Percentiles rank a stretch among this genome's conserved stretches.
Conservation (phyloP, 2,888 invertebrate species). For the Cantharis flavilabris region DNA sequence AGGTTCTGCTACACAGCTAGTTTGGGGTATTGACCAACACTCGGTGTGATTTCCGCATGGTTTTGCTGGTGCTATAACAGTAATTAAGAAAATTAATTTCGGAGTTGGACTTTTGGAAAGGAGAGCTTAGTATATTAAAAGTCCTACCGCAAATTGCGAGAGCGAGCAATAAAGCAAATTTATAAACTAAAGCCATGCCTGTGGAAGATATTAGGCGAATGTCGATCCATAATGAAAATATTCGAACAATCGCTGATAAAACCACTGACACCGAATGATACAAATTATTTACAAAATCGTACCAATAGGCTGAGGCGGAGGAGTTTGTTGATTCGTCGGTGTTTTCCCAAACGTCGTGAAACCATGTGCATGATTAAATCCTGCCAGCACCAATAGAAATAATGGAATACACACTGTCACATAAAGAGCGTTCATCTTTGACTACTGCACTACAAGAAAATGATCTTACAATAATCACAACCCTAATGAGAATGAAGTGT, state of each 20-base stretch:
- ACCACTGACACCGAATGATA: constrained; percentile 31
- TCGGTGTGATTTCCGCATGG: constrained; percentile 47
- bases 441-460: constrained; percentile 32
- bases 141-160: constrained; percentile 31
- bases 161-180: constrained; percentile 21
- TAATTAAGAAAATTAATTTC: not conserved
- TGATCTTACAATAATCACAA: constrained; percentile 45
- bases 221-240: constrained; percentile 36
- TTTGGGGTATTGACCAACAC: constrained; percentile 49
- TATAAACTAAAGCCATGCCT: constrained; percentile 23
- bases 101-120: not conserved
- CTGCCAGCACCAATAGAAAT: constrained; percentile 57
- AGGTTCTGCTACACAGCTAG: constrained; percentile 48
- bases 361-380: constrained; percentile 55
- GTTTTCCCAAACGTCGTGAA: constrained; percentile 55
- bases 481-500: constrained; percentile 43
- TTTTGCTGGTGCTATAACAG: constrained; percentile 45
- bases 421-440: constrained; percentile 53
- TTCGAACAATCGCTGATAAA: constrained; percentile 11
- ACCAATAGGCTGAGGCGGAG: constrained; percentile 44
- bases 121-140: not conserved
- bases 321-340: constrained; percentile 39
- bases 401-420: constrained; percentile 60
- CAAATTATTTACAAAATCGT: constrained; percentile 33
- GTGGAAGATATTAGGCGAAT: constrained; percentile 33